Percentiles rank a stretch among this genome's conserved stretches.
Conservation (phyloP, 2,888 invertebrate species). For the Margaritifera margaritifera region DNA sequence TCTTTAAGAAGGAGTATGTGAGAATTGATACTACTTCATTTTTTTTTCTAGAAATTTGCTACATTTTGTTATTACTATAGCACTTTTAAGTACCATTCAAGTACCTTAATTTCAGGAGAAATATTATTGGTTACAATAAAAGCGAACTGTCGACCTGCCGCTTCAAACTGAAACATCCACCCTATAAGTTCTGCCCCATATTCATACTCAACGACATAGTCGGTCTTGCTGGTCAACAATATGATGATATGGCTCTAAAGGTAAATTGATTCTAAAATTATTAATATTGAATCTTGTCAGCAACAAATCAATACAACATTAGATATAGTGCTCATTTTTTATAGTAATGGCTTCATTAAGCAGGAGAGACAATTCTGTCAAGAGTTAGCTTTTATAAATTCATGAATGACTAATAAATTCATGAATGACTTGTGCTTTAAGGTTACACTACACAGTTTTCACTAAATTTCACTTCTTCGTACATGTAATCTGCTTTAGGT, state of each 20-base stretch:
- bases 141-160: constrained; percentile 58
- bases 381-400: too few species aligned
- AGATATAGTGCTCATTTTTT: too few species aligned
- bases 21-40: background rate
- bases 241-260: constrained; percentile 58
- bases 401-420: too few species aligned
- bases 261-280: constrained; percentile 39
- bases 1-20: background rate
- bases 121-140: constrained; percentile 60
- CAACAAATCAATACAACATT: too few species aligned
- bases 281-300: background rate
- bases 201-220: constrained; percentile 65
- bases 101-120: constrained; percentile 56
- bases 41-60: background rate
- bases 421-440: too few species aligned
- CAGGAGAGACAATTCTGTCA: too few species aligned
- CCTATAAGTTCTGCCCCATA: constrained; percentile 67
- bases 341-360: too few species aligned
- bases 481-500: too few species aligned
- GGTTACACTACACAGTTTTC: too few species aligned
- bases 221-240: constrained; percentile 44
- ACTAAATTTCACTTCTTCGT: too few species aligned
- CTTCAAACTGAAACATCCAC: constrained; percentile 49
- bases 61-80: background rate
- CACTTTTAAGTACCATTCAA: background rate